Evolutionary conservation across 2,888 invertebrate species (phyloP), one percentile per base, ranked within the genome.

Genomic region (Meghimatium bilineatum): DNA sequence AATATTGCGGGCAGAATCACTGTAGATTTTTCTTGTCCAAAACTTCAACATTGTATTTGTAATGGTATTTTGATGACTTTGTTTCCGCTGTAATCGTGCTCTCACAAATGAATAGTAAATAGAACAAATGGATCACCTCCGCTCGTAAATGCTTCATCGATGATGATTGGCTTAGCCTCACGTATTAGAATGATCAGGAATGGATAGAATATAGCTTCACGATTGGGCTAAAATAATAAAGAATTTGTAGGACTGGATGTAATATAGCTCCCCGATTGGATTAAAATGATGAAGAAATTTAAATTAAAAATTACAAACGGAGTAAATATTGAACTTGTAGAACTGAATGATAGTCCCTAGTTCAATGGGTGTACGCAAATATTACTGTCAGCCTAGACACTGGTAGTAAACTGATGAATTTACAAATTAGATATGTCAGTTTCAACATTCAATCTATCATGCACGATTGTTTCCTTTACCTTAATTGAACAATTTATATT

Each of bases 11-110:
- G 52, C 23, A 6, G 44, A n/a, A 44, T 10, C 32, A 67, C 63
- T 74, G 34, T 52, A 36, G 32, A 60, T 38, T n/a, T 77, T 77
- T 36, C 38, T 12, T 44, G 44, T 44, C 44, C 20, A 17, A 36
- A 78, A 32, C 6, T 69, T 71, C 71, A 71, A 52, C 36, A 71
- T 80, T 80, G 80, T 80, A 69, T 80, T 80, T 71, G 36, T 56
- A 80, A 71, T 80, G 69, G 67, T 26, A 49, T 71, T 80, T 71
- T 71, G 56, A 32, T 32, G 79, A 63, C 63, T 29, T 71, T 44
- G 29, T 52, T 56, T 71, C 71, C 29, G 36, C 36, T 12, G 49
- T 80, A 69, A 79, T 67, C 80, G 32, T 26, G 69, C 29, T n/a
- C 52, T 52, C 71, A 69, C 71, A 56, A 71, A 71, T 36, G 69